Conservation (phyloP, 2,113 vertebrate genomes). For the Larimichthys polyactis region DNA sequence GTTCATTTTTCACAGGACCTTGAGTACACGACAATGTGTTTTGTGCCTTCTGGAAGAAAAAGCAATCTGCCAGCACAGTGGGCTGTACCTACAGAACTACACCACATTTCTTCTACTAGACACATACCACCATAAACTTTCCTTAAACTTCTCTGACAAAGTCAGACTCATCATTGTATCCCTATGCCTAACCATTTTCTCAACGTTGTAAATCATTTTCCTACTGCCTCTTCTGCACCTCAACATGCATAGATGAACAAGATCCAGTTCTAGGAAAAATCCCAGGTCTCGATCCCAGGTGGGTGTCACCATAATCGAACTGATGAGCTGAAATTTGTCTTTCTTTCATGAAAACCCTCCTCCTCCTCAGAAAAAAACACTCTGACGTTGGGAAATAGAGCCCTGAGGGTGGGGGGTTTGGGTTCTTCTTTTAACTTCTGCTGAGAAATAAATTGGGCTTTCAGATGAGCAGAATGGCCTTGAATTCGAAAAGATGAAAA, state of each 20-base stretch:
- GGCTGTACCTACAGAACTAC: not conserved
- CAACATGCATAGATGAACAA: not conserved
- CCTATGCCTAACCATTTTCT: not conserved
- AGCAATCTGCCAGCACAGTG: not conserved
- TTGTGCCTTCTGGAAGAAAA: not conserved
- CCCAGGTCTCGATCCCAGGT: slow-evolving; percentile 9
- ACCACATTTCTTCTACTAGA: not conserved
- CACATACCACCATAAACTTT: not conserved
- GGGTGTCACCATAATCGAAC: slow-evolving; percentile 27
- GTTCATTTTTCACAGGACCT: slow-evolving; percentile 23
- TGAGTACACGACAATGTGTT: slow-evolving; percentile 26
- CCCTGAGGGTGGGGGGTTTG: not conserved
- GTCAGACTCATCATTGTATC: slow-evolving; percentile 9
- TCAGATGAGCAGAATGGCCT: slow-evolving; percentile 54
- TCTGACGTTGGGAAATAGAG: not conserved
- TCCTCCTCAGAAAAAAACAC: slow-evolving; percentile 3
- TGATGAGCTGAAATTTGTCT: slow-evolving; percentile 49
- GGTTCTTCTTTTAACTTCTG: slow-evolving; percentile 64
- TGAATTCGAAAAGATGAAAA: slow-evolving; percentile 50
- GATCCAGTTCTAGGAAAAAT: slow-evolving; percentile 8
- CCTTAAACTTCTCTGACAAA: slow-evolving; percentile 23
- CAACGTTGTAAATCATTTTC: not conserved
- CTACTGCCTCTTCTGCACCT: slow-evolving; percentile 2
- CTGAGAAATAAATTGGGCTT: slow-evolving; percentile 66
- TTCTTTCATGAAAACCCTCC: slow-evolving; percentile 42